Percentiles rank a stretch among this genome's conserved stretches.
Conservation (phyloP, 2,113 vertebrate genomes). For the Myrmophylax atrothorax region DNA sequence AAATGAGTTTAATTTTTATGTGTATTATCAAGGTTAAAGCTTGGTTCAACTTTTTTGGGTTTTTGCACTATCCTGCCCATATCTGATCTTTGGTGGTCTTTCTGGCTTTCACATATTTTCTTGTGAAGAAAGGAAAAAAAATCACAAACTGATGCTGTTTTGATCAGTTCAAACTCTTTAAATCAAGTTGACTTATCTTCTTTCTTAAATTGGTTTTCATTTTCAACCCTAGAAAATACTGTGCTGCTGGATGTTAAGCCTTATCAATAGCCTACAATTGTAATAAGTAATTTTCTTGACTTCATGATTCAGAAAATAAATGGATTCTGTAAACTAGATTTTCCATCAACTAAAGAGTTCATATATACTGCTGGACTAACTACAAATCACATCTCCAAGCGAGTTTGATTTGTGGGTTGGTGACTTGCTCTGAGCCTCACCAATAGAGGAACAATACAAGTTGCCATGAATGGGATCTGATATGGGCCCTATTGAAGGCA, state of each 20-base stretch:
- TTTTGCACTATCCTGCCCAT: neutral
- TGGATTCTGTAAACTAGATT: neutral
- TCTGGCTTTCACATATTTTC: neutral
- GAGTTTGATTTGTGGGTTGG: neutral
- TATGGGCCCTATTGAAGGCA: rapidly evolving
- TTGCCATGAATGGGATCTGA: neutral
- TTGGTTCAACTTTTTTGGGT: neutral
- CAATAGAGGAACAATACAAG: neutral
- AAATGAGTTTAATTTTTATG: neutral
- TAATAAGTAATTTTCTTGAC: neutral
- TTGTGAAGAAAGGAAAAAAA: neutral
- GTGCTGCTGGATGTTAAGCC: neutral
- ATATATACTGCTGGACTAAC: neutral
- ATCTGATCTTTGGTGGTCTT: neutral
- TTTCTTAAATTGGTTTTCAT: neutral
- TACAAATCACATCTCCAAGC: neutral
- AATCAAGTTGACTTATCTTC: neutral
- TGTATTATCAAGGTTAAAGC: neutral
- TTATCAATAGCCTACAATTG: neutral
- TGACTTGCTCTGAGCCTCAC: neutral
- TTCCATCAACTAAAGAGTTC: neutral
- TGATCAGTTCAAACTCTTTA: neutral
- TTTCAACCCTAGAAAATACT: neutral
- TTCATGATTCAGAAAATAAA: neutral
- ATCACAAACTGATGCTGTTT: neutral